Conservation (phyloP, 2,888 invertebrate species). For the Conomelus anceps region DNA sequence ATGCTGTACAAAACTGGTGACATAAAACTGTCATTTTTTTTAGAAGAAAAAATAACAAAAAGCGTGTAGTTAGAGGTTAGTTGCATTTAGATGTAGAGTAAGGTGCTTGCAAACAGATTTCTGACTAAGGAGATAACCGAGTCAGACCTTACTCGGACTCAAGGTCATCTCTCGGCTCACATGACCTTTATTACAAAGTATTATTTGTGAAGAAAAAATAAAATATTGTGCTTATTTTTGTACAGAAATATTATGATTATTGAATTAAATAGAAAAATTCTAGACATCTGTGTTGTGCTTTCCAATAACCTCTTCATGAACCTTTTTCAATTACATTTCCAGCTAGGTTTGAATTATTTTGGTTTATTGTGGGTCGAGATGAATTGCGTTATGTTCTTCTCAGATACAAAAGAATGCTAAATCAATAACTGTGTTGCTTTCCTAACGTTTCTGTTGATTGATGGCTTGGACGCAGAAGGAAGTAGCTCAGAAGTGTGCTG, state of each 20-base stretch:
- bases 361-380: too few species aligned
- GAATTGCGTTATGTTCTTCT: too few species aligned
- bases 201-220: not conserved
- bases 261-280: not conserved
- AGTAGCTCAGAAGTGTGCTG: too few species aligned
- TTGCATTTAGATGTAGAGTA: not conserved
- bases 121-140: not conserved
- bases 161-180: not conserved
- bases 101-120: not conserved
- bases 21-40: not conserved
- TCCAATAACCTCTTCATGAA: not conserved
- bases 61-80: not conserved
- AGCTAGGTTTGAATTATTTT: too few species aligned
- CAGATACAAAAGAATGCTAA: too few species aligned
- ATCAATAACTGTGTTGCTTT: too few species aligned
- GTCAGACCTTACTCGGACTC: not conserved
- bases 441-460: too few species aligned
- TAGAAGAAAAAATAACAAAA: not conserved
- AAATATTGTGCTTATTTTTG: slow-evolving; percentile 7
- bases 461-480: too few species aligned
- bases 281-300: not conserved
- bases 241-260: slow-evolving; percentile 10
- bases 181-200: not conserved
- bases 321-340: too few species aligned
- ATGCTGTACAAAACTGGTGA: not conserved